Conservation (phyloP, 1,140 invertebrate species). For the Choristoneura fumiferana region DNA sequence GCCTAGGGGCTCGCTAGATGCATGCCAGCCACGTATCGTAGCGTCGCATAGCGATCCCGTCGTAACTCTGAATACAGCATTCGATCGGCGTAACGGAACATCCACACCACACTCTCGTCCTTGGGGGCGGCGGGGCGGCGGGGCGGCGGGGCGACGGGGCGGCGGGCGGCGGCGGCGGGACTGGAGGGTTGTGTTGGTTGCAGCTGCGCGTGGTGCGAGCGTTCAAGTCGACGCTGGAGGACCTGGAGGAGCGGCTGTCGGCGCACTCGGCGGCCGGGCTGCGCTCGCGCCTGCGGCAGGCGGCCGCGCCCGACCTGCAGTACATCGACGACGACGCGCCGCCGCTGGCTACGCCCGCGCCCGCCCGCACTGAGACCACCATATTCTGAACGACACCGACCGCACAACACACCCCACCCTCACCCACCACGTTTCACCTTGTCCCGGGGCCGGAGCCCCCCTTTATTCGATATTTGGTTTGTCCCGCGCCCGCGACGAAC, state of each 20-base stretch:
- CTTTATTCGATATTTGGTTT: slow-evolving; percentile 27
- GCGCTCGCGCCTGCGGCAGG: slow-evolving; percentile 94
- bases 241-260: slow-evolving; percentile 98
- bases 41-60: slow-evolving; percentile 22
- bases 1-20: slow-evolving; percentile 27
- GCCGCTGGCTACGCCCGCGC: too few species aligned
- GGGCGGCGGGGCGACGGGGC: slow-evolving; percentile 28
- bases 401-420: slow-evolving; percentile 12
- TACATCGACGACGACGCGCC: slow-evolving; percentile 92
- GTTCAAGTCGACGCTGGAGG: slow-evolving; percentile 99
- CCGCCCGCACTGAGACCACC: slow-evolving; percentile 70
- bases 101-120: slow-evolving; percentile 68
- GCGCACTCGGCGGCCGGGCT: slow-evolving; percentile 98
- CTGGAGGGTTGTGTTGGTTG: slow-evolving; percentile 82
- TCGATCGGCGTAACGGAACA: too few species aligned
- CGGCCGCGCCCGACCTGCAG: slow-evolving; percentile 93
- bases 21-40: slow-evolving; percentile 33
- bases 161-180: slow-evolving; percentile 33
- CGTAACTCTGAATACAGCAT: slow-evolving; percentile 58
- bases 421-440: slow-evolving; percentile 4
- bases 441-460: slow-evolving; percentile 4
- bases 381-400: slow-evolving; percentile 73
- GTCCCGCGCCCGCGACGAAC: slow-evolving; percentile 23
- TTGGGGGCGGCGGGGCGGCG: slow-evolving; percentile 23
- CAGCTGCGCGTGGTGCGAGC: slow-evolving; percentile 99